Conservation (phyloP, 2,888 invertebrate species). For the Philaethria dido region DNA sequence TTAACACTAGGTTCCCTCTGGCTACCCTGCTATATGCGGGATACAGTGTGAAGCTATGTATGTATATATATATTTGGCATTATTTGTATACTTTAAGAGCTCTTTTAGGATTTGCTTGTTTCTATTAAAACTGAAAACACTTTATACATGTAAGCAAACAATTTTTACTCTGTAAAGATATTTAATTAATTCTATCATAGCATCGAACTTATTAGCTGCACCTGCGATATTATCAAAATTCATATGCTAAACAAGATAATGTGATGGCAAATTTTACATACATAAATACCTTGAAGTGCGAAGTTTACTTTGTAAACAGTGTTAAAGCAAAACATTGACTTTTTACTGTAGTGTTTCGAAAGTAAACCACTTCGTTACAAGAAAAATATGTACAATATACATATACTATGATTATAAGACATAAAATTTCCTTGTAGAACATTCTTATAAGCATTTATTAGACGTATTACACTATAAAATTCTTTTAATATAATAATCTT, state of each 20-base stretch:
- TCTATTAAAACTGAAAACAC: not conserved
- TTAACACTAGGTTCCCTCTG: no score
- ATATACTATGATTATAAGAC: no score
- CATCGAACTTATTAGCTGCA: constrained; percentile 18
- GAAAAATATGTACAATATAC: not conserved
- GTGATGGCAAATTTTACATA: constrained; percentile 20
- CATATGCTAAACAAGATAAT: constrained; percentile 32
- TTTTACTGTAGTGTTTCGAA: not conserved
- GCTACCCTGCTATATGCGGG: no score
- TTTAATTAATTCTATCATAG: not conserved
- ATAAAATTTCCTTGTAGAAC: no score
- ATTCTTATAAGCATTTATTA: no score
- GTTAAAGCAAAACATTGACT: not conserved
- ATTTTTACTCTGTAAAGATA: not conserved
- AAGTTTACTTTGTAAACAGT: constrained; percentile 32
- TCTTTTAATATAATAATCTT: no score
- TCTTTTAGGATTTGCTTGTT: no score
- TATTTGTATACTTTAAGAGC: no score
- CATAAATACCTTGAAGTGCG: constrained; percentile 17
- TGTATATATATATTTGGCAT: no score
- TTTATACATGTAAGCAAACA: not conserved
- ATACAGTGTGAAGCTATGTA: no score
- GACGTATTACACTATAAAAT: no score
- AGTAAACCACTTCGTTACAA: not conserved
- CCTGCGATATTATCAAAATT: constrained; percentile 27